Percentiles rank a stretch among this genome's conserved stretches.
phyloP scores from a whole-genome alignment of 2,113 vertebrate species.

The Scopus umbretta region DNA sequence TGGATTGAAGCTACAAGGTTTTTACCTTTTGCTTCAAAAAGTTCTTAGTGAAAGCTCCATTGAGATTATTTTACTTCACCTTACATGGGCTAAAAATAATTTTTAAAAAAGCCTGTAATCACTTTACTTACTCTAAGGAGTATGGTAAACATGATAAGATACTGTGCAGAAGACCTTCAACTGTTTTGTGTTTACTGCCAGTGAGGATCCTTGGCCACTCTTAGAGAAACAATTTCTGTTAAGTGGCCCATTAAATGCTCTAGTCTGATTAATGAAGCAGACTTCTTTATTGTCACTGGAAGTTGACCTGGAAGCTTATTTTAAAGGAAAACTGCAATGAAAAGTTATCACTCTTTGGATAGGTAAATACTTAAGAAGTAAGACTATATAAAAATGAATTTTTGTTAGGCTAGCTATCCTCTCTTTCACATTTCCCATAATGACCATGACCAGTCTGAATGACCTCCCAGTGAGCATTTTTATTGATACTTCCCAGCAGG shows the following conservation, averaged over 20 bases:
- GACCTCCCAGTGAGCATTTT: constrained; percentile 10
- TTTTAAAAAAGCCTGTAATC: background rate
- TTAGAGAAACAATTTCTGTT: background rate
- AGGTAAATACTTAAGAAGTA: background rate
- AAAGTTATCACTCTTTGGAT: background rate
- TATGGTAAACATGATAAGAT: background rate
- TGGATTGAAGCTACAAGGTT: background rate
- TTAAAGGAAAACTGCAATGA: background rate
- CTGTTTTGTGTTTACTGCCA: background rate
- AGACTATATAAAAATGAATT: background rate
- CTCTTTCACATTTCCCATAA: background rate
- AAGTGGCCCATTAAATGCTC: constrained; percentile 11
- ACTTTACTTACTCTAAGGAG: background rate
- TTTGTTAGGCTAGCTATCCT: background rate
- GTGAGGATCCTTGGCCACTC: background rate
- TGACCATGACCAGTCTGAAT: background rate
- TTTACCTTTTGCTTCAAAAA: background rate
- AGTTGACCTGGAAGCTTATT: constrained; percentile 7
- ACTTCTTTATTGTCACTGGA: background rate
- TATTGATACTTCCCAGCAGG: constrained; percentile 46
- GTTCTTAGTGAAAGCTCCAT: background rate
- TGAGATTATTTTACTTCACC: background rate
- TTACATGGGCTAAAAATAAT: background rate
- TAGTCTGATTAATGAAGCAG: background rate
- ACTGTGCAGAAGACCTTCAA: background rate